phyloP scores from a whole-genome alignment of 2,113 vertebrate genomes.

The Triplophysa dalaica region DNA sequence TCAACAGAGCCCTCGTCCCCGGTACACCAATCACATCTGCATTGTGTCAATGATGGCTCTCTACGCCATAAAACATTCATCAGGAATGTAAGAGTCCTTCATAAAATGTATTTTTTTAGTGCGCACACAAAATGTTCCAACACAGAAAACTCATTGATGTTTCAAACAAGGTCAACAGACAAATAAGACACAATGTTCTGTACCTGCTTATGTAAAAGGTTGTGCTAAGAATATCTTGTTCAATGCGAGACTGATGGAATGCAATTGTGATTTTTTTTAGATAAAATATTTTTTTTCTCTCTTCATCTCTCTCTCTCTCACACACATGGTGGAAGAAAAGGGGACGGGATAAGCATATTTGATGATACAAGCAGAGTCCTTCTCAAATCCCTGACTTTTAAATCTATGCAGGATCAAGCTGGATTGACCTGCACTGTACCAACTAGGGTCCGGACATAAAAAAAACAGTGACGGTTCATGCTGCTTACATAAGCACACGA shows the following conservation, averaged over 20 bases:
- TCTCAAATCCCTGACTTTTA: slow-evolving; percentile 50
- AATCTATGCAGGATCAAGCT: slow-evolving; percentile 57
- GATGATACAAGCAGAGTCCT: slow-evolving; percentile 27
- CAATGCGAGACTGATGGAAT: slow-evolving; percentile 2
- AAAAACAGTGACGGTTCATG: slow-evolving; percentile 26
- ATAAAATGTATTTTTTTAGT: slow-evolving; percentile 21
- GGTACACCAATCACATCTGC: slow-evolving; percentile 3
- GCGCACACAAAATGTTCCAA: not conserved
- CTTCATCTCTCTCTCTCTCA: slow-evolving; percentile 18
- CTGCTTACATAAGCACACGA: slow-evolving; percentile 51
- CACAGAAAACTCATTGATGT: not conserved
- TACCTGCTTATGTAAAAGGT: slow-evolving; percentile 18
- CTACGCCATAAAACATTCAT: slow-evolving; percentile 28
- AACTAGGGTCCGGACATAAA: slow-evolving; percentile 20
- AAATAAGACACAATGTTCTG: slow-evolving; percentile 26
- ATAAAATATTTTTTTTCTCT: not conserved
- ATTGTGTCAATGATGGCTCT: slow-evolving; percentile 21
- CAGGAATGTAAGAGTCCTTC: not conserved
- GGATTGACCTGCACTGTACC: slow-evolving; percentile 49
- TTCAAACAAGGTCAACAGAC: slow-evolving; percentile 31
- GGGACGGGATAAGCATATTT: slow-evolving; percentile 31
- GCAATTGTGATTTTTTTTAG: not conserved
- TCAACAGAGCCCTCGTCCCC: slow-evolving; percentile 21
- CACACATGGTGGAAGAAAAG: slow-evolving; percentile 16
- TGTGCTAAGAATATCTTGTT: not conserved